Percentiles rank a stretch among this genome's conserved stretches.
Evolutionary conservation across 2,113 vertebrate species (phyloP).

Genomic region (Vidua macroura): DNA sequence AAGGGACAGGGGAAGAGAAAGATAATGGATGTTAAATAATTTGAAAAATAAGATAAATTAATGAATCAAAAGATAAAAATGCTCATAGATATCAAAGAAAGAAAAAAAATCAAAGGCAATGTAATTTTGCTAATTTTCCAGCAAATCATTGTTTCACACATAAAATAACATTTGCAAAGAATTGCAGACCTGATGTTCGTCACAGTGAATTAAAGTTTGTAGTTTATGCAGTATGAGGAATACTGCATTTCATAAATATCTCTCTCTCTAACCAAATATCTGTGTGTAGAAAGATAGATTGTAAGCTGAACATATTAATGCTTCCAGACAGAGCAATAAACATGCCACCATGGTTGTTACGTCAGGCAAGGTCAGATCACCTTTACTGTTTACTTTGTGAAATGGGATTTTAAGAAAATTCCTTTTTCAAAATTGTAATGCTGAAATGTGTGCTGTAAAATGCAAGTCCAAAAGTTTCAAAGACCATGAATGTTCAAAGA

Average conservation of each 20-base stretch:
- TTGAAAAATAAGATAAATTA: neutral
- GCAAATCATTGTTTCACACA: neutral
- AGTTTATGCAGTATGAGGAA: neutral
- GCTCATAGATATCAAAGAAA: neutral
- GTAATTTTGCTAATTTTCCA: neutral
- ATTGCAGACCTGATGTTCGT: neutral
- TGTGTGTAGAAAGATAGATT: neutral
- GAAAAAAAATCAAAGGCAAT: neutral
- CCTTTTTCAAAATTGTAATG: neutral
- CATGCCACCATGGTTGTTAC: neutral
- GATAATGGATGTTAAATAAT: neutral
- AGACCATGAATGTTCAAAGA: neutral
- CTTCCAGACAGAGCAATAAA: neutral
- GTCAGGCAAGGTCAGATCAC: neutral
- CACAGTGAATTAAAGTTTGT: neutral
- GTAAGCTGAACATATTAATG: neutral
- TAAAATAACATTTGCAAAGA: neutral
- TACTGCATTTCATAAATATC: neutral
- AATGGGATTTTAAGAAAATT: neutral
- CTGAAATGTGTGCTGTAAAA: neutral
- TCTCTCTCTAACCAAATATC: neutral
- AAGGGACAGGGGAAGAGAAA: fast-evolving
- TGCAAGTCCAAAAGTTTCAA: neutral
- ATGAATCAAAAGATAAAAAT: neutral
- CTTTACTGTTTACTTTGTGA: neutral